A percentile compares a stretch with the other conserved stretches of the same genome.
These are phyloP conservation scores for Passer montanus DNA, from an alignment of 2,113 vertebrate species.

Conservation along the genomic window DNA sequence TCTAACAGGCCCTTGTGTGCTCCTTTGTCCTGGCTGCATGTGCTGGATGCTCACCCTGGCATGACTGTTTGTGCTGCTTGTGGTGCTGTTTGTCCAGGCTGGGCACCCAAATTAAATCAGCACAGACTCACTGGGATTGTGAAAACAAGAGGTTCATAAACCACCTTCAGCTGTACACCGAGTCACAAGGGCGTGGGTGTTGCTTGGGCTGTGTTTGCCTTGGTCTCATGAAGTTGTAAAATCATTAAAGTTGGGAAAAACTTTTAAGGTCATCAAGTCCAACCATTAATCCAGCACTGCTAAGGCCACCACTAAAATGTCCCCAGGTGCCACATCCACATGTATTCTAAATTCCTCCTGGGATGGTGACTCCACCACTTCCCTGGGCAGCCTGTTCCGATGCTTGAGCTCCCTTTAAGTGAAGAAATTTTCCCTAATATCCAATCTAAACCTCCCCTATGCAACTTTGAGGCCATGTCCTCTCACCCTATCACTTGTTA, in stretches of 20 bases:
- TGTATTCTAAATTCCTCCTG: neutral
- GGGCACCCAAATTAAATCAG: neutral
- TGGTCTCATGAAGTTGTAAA: neutral
- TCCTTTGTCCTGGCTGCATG: neutral
- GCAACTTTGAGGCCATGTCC: neutral
- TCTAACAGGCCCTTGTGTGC: neutral
- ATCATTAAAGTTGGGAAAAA: neutral
- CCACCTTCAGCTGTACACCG: neutral
- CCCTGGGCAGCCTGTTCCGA: neutral
- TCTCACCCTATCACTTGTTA: neutral
- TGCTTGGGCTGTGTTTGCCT: neutral
- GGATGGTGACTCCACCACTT: neutral
- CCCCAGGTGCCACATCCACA: neutral
- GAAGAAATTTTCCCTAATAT: neutral
- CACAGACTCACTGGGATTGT: neutral
- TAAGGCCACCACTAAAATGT: neutral
- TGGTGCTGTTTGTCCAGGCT: neutral
- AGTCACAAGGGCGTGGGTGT: neutral
- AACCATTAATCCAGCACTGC: neutral
- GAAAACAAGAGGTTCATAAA: neutral
- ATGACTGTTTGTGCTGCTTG: accelerated
- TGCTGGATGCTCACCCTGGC: neutral
- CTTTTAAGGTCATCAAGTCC: no score
- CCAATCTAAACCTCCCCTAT: neutral
- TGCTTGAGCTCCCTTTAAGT: accelerated